Base-by-base conservation (phyloP, 2,113 vertebrate genomes). In the Apeltes quadracus region DNA sequence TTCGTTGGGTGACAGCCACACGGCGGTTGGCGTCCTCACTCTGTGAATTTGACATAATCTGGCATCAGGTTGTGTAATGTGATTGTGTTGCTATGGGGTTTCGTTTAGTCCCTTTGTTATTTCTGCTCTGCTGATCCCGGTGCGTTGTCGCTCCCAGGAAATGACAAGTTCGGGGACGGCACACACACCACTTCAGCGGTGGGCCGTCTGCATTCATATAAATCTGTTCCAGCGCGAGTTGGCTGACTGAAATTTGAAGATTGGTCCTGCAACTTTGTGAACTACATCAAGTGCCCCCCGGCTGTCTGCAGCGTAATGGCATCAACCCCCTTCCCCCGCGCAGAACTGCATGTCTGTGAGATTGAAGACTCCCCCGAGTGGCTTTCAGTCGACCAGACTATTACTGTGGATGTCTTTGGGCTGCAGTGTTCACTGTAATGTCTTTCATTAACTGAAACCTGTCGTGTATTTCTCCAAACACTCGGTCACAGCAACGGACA, bases 311-410 rank as follows among this genome's bases (percentile, higher is more conserved):
- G 44, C 18, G 22, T 68, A 38, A 76, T 15, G 0, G 27, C 68
- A 54, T 57, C 48, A 41, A 14, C 39, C 39, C 14, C 3, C 38
- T 13, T 2, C 18, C 58, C 2, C 59, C 36, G 55, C 25, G 54
- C 61, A 48, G 22, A 57, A 2, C 48, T 74, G 46, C 63, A 54
- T 9, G 15, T 65, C 41, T 61, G 27, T 13, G 27, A 76, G 61
- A 82, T 55, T 69, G 29, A 82, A 79, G 71, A 74, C 67, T 78
- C 69, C 68, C 44, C 25, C 12, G 22, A 78, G 43, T 61, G 54
- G 34, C 27, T 66, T 66, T 63, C 15, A 32, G 54, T 55, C 41
- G 51, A 63, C 59, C 27, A 55, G 59, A 53, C 50, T 44, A 46
- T 80, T 72, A 58, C 58, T 32, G 20, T 10, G 69, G 59, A 63